These are phyloP conservation scores for Ephydatia muelleri DNA, from an alignment of 37 sponge, comb jelly and placozoan species.

Conservation along the genomic window DNA sequence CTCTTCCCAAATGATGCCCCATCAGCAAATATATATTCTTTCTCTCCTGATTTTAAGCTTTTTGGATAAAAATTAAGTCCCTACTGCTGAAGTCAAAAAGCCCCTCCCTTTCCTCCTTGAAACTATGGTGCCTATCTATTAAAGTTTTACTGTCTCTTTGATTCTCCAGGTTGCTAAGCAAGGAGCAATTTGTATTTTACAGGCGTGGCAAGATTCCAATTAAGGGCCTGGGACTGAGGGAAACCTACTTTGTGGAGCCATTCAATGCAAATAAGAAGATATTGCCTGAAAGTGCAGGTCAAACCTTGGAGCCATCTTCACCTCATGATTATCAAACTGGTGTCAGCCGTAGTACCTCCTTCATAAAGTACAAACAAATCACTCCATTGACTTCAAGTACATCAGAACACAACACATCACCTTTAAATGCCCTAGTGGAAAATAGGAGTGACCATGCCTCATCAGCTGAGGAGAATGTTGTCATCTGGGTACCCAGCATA, in stretches of 20 bases:
- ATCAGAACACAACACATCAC: not conserved
- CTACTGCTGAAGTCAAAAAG: too few relatives aligned
- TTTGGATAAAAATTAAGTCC: too few relatives aligned
- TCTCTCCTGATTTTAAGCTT: too few relatives aligned
- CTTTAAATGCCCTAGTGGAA: not conserved
- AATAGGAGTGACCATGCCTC: not conserved
- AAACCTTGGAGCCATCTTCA: not conserved
- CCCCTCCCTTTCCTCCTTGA: too few relatives aligned
- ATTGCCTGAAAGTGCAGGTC: not conserved
- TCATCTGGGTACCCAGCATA: not conserved
- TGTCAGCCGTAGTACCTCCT: not conserved
- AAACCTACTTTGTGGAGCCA: conserved; percentile 57
- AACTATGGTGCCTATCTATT: too few relatives aligned
- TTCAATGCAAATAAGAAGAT: not conserved
- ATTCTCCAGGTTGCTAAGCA: conserved; percentile 14
- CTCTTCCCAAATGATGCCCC: too few relatives aligned
- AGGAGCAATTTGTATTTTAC: conserved; percentile 23
- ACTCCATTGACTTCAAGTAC: not conserved
- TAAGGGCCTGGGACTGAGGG: conserved; percentile 44
- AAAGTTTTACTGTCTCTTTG: not conserved
- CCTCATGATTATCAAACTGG: not conserved
- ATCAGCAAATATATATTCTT: too few relatives aligned
- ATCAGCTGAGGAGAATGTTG: not conserved
- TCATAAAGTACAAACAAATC: not conserved
- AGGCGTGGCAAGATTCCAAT: conserved; percentile 48